A percentile compares a stretch with the other conserved stretches of the same genome.
Evolutionary conservation across 1,140 invertebrate species (phyloP).

Genomic region (Papilio helenus): DNA sequence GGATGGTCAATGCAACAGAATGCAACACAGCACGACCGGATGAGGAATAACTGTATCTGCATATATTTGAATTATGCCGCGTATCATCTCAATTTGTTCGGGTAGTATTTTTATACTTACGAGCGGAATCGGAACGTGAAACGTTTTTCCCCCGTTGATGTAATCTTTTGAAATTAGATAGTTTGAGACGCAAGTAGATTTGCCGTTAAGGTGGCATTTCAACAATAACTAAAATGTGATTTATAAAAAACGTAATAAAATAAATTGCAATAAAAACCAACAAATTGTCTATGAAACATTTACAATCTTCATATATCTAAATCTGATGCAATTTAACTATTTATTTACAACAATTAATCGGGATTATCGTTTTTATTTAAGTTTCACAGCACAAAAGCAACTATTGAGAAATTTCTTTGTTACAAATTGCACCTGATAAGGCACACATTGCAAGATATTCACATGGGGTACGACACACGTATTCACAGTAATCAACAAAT

Average conservation of each 20-base stretch:
- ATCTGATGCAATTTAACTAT: not conserved
- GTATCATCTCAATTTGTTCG: constrained; percentile 42
- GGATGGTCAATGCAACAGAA: constrained; percentile 56
- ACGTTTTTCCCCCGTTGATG: constrained; percentile 31
- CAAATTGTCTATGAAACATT: not conserved
- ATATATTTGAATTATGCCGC: constrained; percentile 40
- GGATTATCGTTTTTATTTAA: not conserved
- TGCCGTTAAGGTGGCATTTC: not conserved
- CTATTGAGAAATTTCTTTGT: constrained; percentile 7
- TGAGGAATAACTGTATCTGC: constrained; percentile 41
- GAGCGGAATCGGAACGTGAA: constrained; percentile 48
- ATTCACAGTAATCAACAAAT: not conserved
- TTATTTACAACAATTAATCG: not conserved
- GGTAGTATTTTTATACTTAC: constrained; percentile 46
- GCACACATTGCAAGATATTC: not conserved
- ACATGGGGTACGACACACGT: not conserved
- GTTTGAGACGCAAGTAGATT: constrained; percentile 16
- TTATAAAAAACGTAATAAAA: not conserved
- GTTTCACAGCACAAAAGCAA: not conserved
- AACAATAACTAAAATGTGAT: not conserved
- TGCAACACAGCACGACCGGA: constrained; percentile 47
- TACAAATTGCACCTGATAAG: constrained; percentile 20
- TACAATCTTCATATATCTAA: not conserved
- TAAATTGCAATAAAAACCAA: not conserved
- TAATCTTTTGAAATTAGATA: constrained; percentile 33